Percentiles rank a stretch among this genome's conserved stretches.
These are phyloP conservation scores for Caenorhabditis imperialis DNA, from an alignment of 2,888 invertebrate species.

Conservation along the genomic window DNA sequence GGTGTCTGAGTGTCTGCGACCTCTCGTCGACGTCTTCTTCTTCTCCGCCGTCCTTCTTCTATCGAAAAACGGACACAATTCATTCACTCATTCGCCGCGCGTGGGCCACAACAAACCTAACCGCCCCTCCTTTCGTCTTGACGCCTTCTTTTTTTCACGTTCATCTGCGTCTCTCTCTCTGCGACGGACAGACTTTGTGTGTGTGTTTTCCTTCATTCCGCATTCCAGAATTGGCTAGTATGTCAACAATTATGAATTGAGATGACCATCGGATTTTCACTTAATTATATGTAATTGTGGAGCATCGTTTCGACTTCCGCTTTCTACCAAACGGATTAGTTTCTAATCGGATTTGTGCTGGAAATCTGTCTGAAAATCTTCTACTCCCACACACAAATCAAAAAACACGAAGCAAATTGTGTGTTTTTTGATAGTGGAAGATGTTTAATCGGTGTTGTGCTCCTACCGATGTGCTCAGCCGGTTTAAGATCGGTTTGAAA, in stretches of 20 bases:
- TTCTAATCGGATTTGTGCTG: too few species aligned
- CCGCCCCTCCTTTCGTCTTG: slow-evolving; percentile 2
- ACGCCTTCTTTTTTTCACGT: slow-evolving; percentile 12
- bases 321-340: not conserved
- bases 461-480: too few species aligned
- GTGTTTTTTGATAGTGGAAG: too few species aligned
- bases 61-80: slow-evolving; percentile 37
- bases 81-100: slow-evolving; percentile 4
- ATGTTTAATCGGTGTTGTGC: too few species aligned
- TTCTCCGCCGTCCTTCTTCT: slow-evolving; percentile 8
- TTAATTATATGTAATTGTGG: not conserved
- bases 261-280: not conserved
- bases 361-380: too few species aligned
- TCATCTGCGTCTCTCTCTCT: slow-evolving; percentile 36
- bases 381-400: too few species aligned
- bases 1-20: slow-evolving; percentile 4
- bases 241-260: slow-evolving; percentile 29
- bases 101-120: slow-evolving; percentile 39
- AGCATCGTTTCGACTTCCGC: not conserved
- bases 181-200: too few species aligned
- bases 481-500: too few species aligned
- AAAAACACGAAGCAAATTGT: too few species aligned
- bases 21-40: not conserved
- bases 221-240: slow-evolving; percentile 16
- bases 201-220: too few species aligned